Conservation (phyloP, 2,113 vertebrate genomes). For the Carlito syrichta region DNA sequence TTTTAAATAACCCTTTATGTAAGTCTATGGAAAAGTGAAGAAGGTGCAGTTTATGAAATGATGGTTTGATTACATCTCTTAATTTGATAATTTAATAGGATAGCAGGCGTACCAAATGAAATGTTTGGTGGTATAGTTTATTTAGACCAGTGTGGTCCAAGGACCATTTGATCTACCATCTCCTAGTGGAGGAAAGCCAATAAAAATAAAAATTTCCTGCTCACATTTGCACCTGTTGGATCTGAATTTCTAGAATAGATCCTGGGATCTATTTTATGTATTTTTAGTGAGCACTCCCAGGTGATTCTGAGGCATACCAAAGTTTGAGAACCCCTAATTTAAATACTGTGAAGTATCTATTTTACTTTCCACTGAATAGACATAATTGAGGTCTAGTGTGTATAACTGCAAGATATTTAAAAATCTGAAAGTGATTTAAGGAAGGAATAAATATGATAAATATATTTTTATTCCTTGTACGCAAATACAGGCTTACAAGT, state of each 20-base stretch:
- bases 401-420: constrained; percentile 34
- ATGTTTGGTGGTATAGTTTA: neutral
- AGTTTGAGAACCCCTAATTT: neutral
- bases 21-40: neutral
- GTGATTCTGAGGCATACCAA: neutral
- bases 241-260: neutral
- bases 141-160: neutral
- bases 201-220: neutral
- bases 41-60: neutral
- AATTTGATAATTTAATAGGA: neutral
- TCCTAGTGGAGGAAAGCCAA: neutral
- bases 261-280: too few species aligned
- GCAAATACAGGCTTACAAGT: neutral
- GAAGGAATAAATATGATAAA: constrained; percentile 30
- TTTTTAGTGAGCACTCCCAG: neutral
- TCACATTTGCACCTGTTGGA: neutral
- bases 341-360: constrained; percentile 22
- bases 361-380: neutral
- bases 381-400: constrained; percentile 18
- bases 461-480: constrained; percentile 8
- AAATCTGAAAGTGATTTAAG: constrained; percentile 29
- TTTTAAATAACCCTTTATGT: neutral
- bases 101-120: neutral
- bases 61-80: neutral
- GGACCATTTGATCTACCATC: neutral